Evolutionary conservation across 2,797 vertebrate genomes (phyloP), one percentile per base, ranked within the genome.

Genomic region (Chaetodon trifasciatus): DNA sequence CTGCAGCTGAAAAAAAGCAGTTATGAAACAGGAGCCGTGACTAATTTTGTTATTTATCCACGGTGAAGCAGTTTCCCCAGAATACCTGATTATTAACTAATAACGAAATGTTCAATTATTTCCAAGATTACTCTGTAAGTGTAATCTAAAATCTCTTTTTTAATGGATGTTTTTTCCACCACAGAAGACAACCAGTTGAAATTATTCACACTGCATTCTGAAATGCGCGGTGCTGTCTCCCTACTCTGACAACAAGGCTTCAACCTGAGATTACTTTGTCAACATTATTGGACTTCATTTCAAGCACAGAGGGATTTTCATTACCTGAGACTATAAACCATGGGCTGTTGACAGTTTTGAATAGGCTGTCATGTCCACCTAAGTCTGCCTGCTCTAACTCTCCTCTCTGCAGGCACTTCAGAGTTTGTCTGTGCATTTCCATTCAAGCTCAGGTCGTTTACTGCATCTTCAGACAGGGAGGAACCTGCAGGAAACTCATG

Each of bases 271-370:
- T 85, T 76, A 88, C 78, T 81, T 79, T 86, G 89, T 91, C 81
- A 87, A 87, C 83, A 86, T 76, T 86, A 82, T 70, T 83, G 83
- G 61, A 68, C 78, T 86, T 82, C 76, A 64, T 82, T 86, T 88
- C 78, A 60, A 71, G 72, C 78, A 68, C 74, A 81, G 69, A 81
- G 82, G 28, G 70, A 81, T 77, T 90, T 88, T 78, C 67, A 85
- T 76, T 86, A 78, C 76, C 67, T 47, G 12, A 75, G 52, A 74
- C 50, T 75, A 79, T 82, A 82, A 85, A 85, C 78, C 71, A 80
- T 71, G 61, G 56, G 13, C 76, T 77, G 78, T 46, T 79, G 85
- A 88, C 82, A 86, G 71, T 68, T 86, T 53, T 89, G 78, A 84
- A 85, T 74, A 67, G 65, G 56, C 53, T 74, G 74, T 83, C 81